A percentile compares a stretch with the other conserved stretches of the same genome.
phyloP scores from a whole-genome alignment of 2,797 vertebrate genomes.

The Gadopsis marmoratus region DNA sequence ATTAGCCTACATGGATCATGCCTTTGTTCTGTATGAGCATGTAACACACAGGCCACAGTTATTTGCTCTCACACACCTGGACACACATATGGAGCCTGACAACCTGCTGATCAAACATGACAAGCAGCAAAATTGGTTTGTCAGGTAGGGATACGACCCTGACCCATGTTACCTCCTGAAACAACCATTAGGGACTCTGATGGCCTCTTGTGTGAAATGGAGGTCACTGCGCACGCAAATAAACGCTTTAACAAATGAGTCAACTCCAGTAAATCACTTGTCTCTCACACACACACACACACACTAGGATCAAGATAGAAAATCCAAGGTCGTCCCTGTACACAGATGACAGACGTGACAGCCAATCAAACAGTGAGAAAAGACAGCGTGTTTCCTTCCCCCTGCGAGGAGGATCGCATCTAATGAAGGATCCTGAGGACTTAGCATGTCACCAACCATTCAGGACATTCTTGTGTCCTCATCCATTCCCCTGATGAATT shows the following conservation, averaged over 20 bases:
- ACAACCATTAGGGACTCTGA: slow-evolving; percentile 18
- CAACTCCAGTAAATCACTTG: slow-evolving; percentile 46
- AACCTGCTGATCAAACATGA: slow-evolving; percentile 47
- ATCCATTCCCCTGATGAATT: slow-evolving; percentile 43
- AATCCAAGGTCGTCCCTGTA: neutral
- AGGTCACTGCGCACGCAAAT: slow-evolving; percentile 49
- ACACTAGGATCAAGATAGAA: slow-evolving; percentile 4
- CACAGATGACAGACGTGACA: slow-evolving; percentile 55
- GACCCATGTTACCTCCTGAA: slow-evolving; percentile 43
- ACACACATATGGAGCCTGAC: slow-evolving; percentile 14
- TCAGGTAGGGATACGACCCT: slow-evolving; percentile 33
- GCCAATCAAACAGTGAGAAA: slow-evolving; percentile 61
- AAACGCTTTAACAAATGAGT: slow-evolving; percentile 43
- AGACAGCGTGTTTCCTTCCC: slow-evolving; percentile 47
- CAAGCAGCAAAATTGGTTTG: slow-evolving; percentile 50
- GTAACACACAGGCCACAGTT: neutral
- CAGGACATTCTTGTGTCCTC: slow-evolving; percentile 15
- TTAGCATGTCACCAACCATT: slow-evolving; percentile 28
- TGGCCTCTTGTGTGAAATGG: slow-evolving; percentile 9
- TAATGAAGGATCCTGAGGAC: slow-evolving; percentile 46
- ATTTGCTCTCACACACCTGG: slow-evolving; percentile 38
- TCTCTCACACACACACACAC: neutral
- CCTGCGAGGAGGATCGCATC: neutral
- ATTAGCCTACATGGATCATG: neutral
- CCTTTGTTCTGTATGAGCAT: neutral